These are phyloP conservation scores for Cheumatopsyche charites DNA, from an alignment of 1,140 invertebrate genomes.

Conservation along the genomic window DNA sequence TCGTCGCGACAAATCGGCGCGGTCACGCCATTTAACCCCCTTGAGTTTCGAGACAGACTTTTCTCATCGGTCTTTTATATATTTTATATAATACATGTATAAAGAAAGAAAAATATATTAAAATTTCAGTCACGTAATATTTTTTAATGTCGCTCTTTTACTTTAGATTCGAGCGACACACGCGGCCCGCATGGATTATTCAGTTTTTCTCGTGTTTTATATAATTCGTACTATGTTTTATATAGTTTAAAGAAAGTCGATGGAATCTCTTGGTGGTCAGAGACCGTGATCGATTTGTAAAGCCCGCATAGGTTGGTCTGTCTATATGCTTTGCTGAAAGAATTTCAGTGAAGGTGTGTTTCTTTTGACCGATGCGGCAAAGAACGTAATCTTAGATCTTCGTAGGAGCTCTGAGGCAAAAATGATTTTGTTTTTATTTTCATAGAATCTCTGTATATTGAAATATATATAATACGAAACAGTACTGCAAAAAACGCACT, in stretches of 20 bases:
- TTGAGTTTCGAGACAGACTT: background rate
- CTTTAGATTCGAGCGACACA: constrained; percentile 15
- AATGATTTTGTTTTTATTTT: too few relatives aligned
- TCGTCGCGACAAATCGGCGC: constrained; percentile 27
- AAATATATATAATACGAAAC: too few relatives aligned
- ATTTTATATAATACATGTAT: background rate
- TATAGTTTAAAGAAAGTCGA: background rate
- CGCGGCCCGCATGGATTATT: constrained; percentile 14
- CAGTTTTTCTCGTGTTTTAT: background rate
- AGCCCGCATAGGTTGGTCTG: background rate
- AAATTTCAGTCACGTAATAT: constrained; percentile 35
- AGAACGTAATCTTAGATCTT: constrained; percentile 16
- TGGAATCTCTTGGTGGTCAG: too few relatives aligned
- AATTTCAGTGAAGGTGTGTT: background rate
- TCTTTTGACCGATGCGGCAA: background rate
- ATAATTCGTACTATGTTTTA: too few relatives aligned
- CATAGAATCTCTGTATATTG: too few relatives aligned
- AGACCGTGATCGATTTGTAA: background rate
- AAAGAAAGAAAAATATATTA: background rate
- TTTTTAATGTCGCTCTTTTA: constrained; percentile 31
- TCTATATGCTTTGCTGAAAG: background rate
- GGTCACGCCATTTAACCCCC: constrained; percentile 31
- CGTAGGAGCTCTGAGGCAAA: background rate
- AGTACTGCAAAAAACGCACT: too few relatives aligned
- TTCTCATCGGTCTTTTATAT: background rate